A percentile compares a stretch with the other conserved stretches of the same genome.
phyloP scores from a whole-genome alignment of 2,113 vertebrate species.

The Leptobrachium ailaonicum region DNA sequence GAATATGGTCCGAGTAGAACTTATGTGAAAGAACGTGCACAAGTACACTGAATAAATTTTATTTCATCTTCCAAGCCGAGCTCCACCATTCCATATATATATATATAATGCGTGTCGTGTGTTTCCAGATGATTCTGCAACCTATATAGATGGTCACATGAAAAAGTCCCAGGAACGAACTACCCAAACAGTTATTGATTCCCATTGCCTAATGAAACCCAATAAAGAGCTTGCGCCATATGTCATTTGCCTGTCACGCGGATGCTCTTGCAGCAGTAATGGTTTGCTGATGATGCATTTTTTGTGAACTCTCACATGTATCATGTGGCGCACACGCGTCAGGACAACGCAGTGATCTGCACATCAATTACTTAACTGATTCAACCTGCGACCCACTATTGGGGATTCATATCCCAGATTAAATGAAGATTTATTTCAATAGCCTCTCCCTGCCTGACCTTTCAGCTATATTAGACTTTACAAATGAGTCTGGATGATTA shows the following conservation, averaged over 20 bases:
- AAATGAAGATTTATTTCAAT: not conserved
- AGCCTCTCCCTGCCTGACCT: not conserved
- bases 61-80: constrained; percentile 14
- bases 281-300: constrained; percentile 6
- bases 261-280: constrained; percentile 2
- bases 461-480: not conserved
- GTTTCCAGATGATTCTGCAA: constrained; percentile 16
- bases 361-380: not conserved
- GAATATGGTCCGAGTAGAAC: too few species aligned
- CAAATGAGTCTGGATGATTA: not conserved
- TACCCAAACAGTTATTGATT: constrained; percentile 36
- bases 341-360: not conserved
- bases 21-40: too few species aligned
- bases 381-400: not conserved
- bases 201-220: constrained; percentile 36
- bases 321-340: not conserved
- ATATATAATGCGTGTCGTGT: constrained; percentile 10
- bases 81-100: constrained; percentile 15
- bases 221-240: constrained; percentile 23
- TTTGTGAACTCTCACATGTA: not conserved
- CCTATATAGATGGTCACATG: constrained; percentile 35
- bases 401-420: not conserved
- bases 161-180: constrained; percentile 9
- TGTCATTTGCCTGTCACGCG: constrained; percentile 12
- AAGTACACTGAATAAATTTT: constrained; percentile 8